A percentile compares a stretch with the other conserved stretches of the same genome.
Evolutionary conservation across 2,797 vertebrate genomes (phyloP).

Genomic region (Eulemur albifrons): DNA sequence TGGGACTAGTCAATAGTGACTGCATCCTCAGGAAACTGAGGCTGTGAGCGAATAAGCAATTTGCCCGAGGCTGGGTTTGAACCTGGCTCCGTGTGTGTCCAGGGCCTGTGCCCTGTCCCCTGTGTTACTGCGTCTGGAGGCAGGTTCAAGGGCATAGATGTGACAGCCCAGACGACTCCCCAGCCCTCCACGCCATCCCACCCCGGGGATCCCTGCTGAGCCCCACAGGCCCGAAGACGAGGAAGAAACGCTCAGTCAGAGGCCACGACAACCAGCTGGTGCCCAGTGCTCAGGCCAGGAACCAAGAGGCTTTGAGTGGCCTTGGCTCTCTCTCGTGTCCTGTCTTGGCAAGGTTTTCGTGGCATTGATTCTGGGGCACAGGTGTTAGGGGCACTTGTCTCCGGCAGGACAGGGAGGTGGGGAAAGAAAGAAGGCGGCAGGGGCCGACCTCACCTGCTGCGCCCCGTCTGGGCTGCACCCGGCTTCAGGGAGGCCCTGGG

Average conservation of each 20-base stretch:
- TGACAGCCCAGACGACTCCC: neutral
- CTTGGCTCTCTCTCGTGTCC: neutral
- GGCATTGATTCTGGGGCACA: neutral
- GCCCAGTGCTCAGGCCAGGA: neutral
- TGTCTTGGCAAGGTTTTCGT: neutral
- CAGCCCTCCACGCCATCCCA: neutral
- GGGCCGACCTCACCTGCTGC: neutral
- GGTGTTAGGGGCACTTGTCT: neutral
- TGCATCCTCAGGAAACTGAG: neutral
- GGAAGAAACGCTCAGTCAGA: fast-evolving
- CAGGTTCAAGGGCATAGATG: fast-evolving
- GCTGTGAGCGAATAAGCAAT: fast-evolving
- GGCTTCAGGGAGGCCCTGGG: neutral
- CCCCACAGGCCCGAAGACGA: neutral
- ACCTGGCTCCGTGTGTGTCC: neutral
- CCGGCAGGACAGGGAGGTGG: neutral
- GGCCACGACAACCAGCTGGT: fast-evolving
- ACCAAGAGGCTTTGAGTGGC: neutral
- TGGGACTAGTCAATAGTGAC: neutral
- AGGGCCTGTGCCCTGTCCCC: neutral
- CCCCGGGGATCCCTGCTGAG: neutral
- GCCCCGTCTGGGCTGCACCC: fast-evolving
- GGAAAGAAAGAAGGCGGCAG: fast-evolving
- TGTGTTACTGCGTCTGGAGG: neutral
- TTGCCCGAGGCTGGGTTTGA: neutral